phyloP scores from a whole-genome alignment of 2,797 vertebrate species.

The Numenius phaeopus region DNA sequence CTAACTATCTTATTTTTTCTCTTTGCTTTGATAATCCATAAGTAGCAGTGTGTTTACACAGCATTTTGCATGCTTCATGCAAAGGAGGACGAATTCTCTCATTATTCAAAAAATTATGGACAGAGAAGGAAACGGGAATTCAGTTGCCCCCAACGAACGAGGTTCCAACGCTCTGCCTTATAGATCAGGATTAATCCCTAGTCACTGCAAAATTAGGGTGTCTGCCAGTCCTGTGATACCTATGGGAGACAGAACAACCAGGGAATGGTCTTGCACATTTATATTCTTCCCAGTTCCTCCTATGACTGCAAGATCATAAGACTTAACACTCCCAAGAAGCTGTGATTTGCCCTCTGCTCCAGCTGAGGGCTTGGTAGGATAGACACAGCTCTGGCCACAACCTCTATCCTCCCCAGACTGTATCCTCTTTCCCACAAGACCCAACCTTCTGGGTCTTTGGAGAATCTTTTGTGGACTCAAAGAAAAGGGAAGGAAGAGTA shows the following conservation, averaged over 20 bases:
- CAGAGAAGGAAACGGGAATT: background rate
- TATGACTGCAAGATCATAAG: background rate
- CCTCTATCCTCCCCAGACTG: background rate
- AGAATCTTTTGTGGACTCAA: background rate
- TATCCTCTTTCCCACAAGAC: background rate
- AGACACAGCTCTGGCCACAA: background rate
- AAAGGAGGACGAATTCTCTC: background rate
- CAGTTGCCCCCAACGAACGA: background rate
- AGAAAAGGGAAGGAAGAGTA: background rate
- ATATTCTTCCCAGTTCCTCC: background rate
- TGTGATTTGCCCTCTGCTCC: background rate
- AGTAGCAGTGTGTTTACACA: background rate
- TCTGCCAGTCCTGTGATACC: background rate
- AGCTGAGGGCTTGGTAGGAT: background rate
- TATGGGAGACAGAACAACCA: background rate
- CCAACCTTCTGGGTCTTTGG: background rate
- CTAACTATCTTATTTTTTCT: slow-evolving; percentile 18
- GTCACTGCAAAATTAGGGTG: background rate
- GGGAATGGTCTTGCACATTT: background rate
- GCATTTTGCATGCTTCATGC: background rate
- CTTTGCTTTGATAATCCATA: slow-evolving; percentile 14
- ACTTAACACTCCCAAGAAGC: background rate
- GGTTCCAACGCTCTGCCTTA: background rate
- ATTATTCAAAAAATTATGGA: background rate
- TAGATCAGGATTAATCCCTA: background rate